Evolutionary conservation across 2,888 invertebrate species (phyloP).

Genomic region (Exephanes ischioxanthus): DNA sequence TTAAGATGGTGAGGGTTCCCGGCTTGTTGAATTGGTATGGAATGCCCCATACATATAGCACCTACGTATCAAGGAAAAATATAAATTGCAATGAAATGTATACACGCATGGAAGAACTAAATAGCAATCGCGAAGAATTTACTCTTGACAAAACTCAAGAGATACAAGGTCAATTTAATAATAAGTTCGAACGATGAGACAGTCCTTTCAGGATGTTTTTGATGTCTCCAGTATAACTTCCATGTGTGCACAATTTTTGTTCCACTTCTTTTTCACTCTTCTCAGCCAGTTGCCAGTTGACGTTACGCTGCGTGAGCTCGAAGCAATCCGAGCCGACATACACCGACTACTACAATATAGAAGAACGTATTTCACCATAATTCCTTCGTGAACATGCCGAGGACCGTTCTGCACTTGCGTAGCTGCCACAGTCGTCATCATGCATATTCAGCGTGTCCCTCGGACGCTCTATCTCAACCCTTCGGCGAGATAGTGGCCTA

Average conservation of each 20-base stretch:
- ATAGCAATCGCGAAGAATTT: no score
- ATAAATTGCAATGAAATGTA: no score
- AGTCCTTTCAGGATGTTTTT: not conserved
- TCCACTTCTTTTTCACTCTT: constrained; percentile 6
- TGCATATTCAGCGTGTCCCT: constrained; percentile 68
- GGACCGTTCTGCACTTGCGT: constrained; percentile 50
- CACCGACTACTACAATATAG: not conserved
- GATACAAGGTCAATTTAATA: not conserved
- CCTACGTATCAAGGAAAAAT: no score
- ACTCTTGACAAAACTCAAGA: not conserved
- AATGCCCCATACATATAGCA: no score
- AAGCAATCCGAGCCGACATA: constrained; percentile 1
- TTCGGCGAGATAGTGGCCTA: constrained; percentile 52
- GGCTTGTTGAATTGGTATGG: no score
- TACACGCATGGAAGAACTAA: no score
- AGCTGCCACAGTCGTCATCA: constrained; percentile 66
- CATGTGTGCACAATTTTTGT: not conserved
- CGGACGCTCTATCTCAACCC: constrained; percentile 61
- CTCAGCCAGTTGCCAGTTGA: not conserved
- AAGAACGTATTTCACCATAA: constrained; percentile 37
- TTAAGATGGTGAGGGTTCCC: no score
- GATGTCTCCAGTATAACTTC: not conserved
- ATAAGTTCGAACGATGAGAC: not conserved
- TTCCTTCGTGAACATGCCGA: constrained; percentile 42
- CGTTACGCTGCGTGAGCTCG: constrained; percentile 1